Evolutionary conservation across 2,888 invertebrate genomes (phyloP), one percentile per base, ranked within the genome.

Genomic region (Chirona hameri): DNA sequence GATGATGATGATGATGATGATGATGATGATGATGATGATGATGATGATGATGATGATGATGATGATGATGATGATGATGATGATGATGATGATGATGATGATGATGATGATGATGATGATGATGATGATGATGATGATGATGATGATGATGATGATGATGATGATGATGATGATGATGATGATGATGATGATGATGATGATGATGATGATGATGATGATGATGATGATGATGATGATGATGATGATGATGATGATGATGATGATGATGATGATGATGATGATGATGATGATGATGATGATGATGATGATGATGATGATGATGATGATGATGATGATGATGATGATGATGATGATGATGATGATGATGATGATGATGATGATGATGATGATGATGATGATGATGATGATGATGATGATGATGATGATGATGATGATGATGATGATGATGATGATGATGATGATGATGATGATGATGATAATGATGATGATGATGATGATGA

Each of bases 1-100:
- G 65, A 65, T 65, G 65, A 65, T 65, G 65, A 65, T 65, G 65
- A 65, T 65, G 65, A 65, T 65, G 65, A 65, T 65, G 65, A 65
- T 65, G 65, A 65, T 65, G 65, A 65, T 65, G 65, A 65, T 65
- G 65, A 65, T 65, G 65, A 65, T 65, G 65, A 65, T 65, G 65
- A 65, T 65, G 65, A 65, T 65, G 65, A 65, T 65, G 65, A 65
- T 65, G 65, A 65, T 65, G 65, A 65, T 65, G 65, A 65, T 65
- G 65, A 65, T 65, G 65, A 65, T 65, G 65, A 65, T 65, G 65
- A 65, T 65, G 65, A 65, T 65, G 65, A 65, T 65, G 65, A 65
- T n/a, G 65, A 65, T n/a, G 65, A 65, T n/a, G 65, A 65, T n/a
- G 65, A 65, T n/a, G 65, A 65, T 65, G 65, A 65, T 65, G 65